Evolutionary conservation across 2,888 invertebrate genomes (phyloP).

Genomic region (Tuberolachnus salignus): DNA sequence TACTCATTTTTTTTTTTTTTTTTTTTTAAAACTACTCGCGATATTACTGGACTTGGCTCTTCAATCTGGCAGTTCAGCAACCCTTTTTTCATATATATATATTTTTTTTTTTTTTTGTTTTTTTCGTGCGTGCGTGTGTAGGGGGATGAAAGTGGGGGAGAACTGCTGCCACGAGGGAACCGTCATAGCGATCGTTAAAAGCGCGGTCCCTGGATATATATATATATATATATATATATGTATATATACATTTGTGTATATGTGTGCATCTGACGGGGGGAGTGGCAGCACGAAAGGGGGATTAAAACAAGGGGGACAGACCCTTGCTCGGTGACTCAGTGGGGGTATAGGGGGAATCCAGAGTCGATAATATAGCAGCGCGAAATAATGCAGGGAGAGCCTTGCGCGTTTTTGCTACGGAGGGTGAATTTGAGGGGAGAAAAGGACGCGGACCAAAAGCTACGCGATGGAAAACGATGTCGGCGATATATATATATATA

Average conservation of each 20-base stretch:
- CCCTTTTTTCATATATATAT: slow-evolving; percentile 39
- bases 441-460: slow-evolving; percentile 44
- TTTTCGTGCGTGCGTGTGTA: slow-evolving; percentile 9
- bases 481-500: too few species aligned
- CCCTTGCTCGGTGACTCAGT: slow-evolving; percentile 54
- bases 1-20: too few species aligned
- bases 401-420: not conserved
- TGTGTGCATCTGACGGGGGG: slow-evolving; percentile 8
- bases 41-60: slow-evolving; percentile 29
- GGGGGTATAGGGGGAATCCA: slow-evolving; percentile 55
- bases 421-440: slow-evolving; percentile 38
- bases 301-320: slow-evolving; percentile 56
- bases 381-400: slow-evolving; percentile 50
- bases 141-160: slow-evolving; percentile 35
- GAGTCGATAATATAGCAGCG: slow-evolving; percentile 48
- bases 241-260: not conserved
- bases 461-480: slow-evolving; percentile 12
- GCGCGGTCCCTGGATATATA: slow-evolving; percentile 17
- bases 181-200: slow-evolving; percentile 54
- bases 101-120: slow-evolving; percentile 22
- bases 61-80: slow-evolving; percentile 39
- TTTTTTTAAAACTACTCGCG: not conserved
- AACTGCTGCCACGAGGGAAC: slow-evolving; percentile 44
- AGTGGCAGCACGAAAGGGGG: slow-evolving; percentile 50
- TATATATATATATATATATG: not conserved